A percentile compares a stretch with the other conserved stretches of the same genome.
These are phyloP conservation scores for Stegodyphus dumicola DNA, from an alignment of 1,140 invertebrate genomes.

Conservation along the genomic window DNA sequence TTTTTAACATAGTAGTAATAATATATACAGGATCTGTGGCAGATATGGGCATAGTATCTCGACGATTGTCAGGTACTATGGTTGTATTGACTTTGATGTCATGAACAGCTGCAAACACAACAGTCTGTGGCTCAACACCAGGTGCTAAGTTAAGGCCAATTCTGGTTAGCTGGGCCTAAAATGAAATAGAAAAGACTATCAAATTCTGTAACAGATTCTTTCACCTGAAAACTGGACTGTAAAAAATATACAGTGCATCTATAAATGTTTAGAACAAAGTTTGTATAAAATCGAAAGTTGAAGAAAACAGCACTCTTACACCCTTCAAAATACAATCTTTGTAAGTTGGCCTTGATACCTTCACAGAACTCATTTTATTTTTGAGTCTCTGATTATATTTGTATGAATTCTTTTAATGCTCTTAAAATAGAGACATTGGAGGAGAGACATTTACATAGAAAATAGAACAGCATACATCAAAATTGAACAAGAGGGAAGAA, in stretches of 20 bases:
- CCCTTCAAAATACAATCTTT: no score
- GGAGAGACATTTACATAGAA: neutral
- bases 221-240: no score
- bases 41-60: slow-evolving; percentile 68
- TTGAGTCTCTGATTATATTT: neutral
- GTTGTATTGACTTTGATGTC: slow-evolving; percentile 87
- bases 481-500: neutral
- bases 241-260: no score
- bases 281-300: no score
- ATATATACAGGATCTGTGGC: slow-evolving; percentile 69
- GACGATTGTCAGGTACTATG: slow-evolving; percentile 77
- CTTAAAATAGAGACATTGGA: neutral
- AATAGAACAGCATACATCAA: neutral
- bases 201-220: no score
- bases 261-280: no score
- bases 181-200: slow-evolving; percentile 44
- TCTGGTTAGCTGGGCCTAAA: slow-evolving; percentile 85
- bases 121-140: slow-evolving; percentile 78
- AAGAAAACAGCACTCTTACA: no score
- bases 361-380: no score
- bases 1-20: slow-evolving; percentile 77
- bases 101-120: slow-evolving; percentile 89
- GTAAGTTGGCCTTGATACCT: no score
- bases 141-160: slow-evolving; percentile 75
- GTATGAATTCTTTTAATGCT: neutral